phyloP scores from a whole-genome alignment of 2,888 invertebrate genomes.

The Drosophila cognata region DNA sequence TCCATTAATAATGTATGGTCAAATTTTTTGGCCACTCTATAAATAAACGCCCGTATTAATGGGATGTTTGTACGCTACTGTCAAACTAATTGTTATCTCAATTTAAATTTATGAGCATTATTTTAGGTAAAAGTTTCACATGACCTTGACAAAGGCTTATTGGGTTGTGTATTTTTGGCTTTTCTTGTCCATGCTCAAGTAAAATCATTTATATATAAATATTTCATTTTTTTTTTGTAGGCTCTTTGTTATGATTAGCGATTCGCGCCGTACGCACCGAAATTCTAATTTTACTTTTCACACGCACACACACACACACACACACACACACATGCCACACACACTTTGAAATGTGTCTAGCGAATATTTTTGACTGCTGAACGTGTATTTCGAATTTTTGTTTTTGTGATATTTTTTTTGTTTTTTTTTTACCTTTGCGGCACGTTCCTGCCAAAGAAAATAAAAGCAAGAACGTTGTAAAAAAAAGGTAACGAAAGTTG shows the following conservation, averaged over 20 bases:
- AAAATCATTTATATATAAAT: slow-evolving; percentile 18
- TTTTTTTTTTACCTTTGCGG: slow-evolving; percentile 33
- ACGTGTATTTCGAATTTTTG: slow-evolving; percentile 57
- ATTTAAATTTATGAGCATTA: slow-evolving; percentile 36
- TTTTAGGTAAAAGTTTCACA: slow-evolving; percentile 35
- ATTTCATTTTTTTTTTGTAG: slow-evolving; percentile 39
- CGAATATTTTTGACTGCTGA: slow-evolving; percentile 48
- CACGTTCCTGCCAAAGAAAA: slow-evolving; percentile 59
- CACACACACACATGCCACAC: slow-evolving; percentile 19
- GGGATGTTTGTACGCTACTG: slow-evolving; percentile 12
- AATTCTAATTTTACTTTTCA: slow-evolving; percentile 80
- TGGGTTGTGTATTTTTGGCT: slow-evolving; percentile 42
- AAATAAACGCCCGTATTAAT: slow-evolving; percentile 2
- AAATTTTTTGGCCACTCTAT: neutral
- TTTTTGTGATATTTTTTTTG: slow-evolving; percentile 38
- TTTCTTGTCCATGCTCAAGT: slow-evolving; percentile 41
- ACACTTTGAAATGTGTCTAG: slow-evolving; percentile 38
- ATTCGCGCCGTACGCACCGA: slow-evolving; percentile 74
- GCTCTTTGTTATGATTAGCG: slow-evolving; percentile 78
- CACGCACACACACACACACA: slow-evolving; percentile 52
- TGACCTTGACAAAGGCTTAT: slow-evolving; percentile 60
- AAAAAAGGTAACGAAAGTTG: slow-evolving; percentile 57
- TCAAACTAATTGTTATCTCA: slow-evolving; percentile 24
- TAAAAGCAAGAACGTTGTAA: slow-evolving; percentile 48
- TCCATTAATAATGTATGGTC: neutral